Conservation (phyloP, 2,797 vertebrate species). For the Tolypeutes matacus region DNA sequence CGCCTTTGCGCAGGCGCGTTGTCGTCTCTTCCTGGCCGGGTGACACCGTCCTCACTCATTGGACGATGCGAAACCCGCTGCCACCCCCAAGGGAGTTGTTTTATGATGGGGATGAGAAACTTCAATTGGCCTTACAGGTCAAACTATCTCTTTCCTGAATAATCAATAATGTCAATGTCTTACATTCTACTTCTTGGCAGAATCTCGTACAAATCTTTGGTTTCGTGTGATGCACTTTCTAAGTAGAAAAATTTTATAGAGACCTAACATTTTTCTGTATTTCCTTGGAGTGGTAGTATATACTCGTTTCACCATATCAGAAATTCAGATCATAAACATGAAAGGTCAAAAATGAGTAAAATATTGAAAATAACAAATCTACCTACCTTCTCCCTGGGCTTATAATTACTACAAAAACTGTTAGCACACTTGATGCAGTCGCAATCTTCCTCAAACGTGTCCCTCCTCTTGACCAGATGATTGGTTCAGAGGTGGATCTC, state of each 20-base stretch:
- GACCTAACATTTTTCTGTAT: constrained; percentile 21
- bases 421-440: neutral
- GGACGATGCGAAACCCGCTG: no score
- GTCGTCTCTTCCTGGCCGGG: no score
- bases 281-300: constrained; percentile 52
- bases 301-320: neutral
- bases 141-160: constrained; percentile 76
- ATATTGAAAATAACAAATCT: neutral
- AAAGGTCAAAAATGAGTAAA: constrained; percentile 37
- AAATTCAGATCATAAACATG: neutral
- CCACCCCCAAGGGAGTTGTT: neutral
- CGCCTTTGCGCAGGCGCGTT: no score
- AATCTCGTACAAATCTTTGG: constrained; percentile 18
- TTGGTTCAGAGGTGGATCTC: neutral
- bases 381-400: neutral
- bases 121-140: constrained; percentile 65
- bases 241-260: constrained; percentile 60
- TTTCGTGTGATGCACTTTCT: constrained; percentile 20
- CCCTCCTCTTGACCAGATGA: neutral
- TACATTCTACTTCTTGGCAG: constrained; percentile 17
- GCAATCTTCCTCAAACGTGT: neutral
- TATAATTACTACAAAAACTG: neutral
- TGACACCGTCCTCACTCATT: no score
- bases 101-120: neutral
- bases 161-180: neutral